A percentile compares a stretch with the other conserved stretches of the same genome.
These are phyloP conservation scores for Zaprionus obscuricornis DNA, from an alignment of 2,888 invertebrate species.

Conservation along the genomic window DNA sequence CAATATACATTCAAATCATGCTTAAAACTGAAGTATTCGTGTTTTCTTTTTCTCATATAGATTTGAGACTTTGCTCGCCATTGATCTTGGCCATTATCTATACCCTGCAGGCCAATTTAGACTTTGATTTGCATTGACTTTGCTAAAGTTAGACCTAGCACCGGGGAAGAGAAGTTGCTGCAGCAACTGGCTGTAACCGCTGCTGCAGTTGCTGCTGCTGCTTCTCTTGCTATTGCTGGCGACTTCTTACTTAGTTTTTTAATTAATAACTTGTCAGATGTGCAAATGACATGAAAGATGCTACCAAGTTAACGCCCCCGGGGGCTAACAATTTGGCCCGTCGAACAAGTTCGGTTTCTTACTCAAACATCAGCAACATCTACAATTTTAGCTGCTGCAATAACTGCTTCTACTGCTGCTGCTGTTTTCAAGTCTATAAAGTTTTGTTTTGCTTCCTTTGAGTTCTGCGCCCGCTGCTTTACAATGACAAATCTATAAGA, in stretches of 20 bases:
- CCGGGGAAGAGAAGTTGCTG: not conserved
- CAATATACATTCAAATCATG: too few species aligned
- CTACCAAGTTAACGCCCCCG: constrained; percentile 69
- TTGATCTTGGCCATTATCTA: too few species aligned
- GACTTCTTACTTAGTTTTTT: constrained; percentile 65
- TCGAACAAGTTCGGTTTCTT: constrained; percentile 5
- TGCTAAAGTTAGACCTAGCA: not conserved
- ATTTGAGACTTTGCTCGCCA: too few species aligned
- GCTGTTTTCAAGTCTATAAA: too few species aligned
- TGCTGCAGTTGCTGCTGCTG: constrained; percentile 6
- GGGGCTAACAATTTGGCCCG: constrained; percentile 61
- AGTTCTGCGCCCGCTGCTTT: too few species aligned
- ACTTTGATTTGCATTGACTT: too few species aligned
- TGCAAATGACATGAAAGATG: constrained; percentile 77
- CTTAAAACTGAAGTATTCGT: too few species aligned
- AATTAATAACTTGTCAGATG: constrained; percentile 80
- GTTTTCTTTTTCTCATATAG: too few species aligned
- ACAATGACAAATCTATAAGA: too few species aligned
- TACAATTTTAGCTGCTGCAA: not conserved
- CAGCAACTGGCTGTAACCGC: constrained; percentile 8
- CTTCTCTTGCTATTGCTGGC: too few species aligned
- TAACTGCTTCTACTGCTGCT: not conserved
- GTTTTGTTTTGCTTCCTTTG: too few species aligned
- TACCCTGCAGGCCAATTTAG: too few species aligned
- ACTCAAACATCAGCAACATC: constrained; percentile 1